phyloP scores from a whole-genome alignment of 1,140 invertebrate species.

The Macrotrachela quadricornifera region DNA sequence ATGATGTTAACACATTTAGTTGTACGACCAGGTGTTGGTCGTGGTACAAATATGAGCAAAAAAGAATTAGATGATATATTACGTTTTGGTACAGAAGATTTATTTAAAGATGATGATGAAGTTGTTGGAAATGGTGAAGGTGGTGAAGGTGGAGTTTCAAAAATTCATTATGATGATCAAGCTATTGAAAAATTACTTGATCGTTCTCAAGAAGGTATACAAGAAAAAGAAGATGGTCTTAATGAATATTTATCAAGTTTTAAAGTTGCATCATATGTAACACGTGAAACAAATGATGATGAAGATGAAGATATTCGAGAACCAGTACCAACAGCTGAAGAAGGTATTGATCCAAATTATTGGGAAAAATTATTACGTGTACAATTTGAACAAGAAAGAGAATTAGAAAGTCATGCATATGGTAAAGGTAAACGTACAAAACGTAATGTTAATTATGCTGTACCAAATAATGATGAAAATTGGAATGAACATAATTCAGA shows the following conservation, averaged over 20 bases:
- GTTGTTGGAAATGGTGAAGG: slow-evolving; percentile 9
- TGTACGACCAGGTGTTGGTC: slow-evolving; percentile 78
- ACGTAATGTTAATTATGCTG: slow-evolving; percentile 17
- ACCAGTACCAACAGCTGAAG: slow-evolving; percentile 39
- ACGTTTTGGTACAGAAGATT: slow-evolving; percentile 90
- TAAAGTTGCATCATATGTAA: slow-evolving; percentile 78
- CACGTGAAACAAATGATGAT: slow-evolving; percentile 23
- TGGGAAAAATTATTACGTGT: slow-evolving; percentile 95
- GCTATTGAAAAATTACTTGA: slow-evolving; percentile 79
- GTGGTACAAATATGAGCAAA: slow-evolving; percentile 69
- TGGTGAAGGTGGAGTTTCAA: slow-evolving; percentile 16
- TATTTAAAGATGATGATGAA: slow-evolving; percentile 66
- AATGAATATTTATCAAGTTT: slow-evolving; percentile 98
- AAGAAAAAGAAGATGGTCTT: slow-evolving; percentile 93
- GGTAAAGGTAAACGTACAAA: slow-evolving; percentile 31
- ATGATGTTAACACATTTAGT: slow-evolving; percentile 99
- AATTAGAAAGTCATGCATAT: slow-evolving; percentile 53
- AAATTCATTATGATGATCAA: slow-evolving; percentile 89
- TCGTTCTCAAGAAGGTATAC: slow-evolving; percentile 42
- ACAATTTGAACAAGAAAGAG: slow-evolving; percentile 74
- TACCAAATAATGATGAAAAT: background rate
- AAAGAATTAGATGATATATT: slow-evolving; percentile 97
- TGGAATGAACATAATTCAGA: slow-evolving; percentile 6
- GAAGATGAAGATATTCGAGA: slow-evolving; percentile 94
- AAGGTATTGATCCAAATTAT: slow-evolving; percentile 63